These are phyloP conservation scores for Sycobia sp. DNA, from an alignment of 1,140 invertebrate species.

Conservation along the genomic window DNA sequence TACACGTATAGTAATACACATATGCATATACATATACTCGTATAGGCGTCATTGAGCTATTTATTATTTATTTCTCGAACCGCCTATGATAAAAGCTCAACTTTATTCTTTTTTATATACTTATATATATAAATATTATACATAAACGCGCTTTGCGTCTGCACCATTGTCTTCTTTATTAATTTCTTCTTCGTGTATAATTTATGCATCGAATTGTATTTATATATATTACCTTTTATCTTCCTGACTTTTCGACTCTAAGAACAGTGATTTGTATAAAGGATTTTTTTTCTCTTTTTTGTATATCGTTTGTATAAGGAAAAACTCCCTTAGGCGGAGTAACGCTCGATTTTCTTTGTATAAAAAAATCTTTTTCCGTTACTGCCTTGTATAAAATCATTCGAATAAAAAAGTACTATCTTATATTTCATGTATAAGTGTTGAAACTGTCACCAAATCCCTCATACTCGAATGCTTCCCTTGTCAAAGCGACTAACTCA, in stretches of 20 bases:
- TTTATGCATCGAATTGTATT: conserved; percentile 33
- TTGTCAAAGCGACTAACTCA: no score
- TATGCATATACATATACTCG: conserved; percentile 21
- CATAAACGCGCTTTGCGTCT: conserved; percentile 27
- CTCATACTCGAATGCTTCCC: no score
- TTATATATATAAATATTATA: conserved; percentile 19
- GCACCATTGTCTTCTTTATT: conserved; percentile 29
- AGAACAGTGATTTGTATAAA: conserved; percentile 33
- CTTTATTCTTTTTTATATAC: conserved; percentile 19
- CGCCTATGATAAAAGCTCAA: conserved; percentile 21
- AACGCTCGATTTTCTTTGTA: conserved; percentile 33
- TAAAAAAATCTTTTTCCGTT: conserved; percentile 35
- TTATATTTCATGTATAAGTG: conserved; percentile 22
- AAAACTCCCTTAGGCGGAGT: conserved; percentile 1
- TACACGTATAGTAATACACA: conserved; percentile 22
- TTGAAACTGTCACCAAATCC: no score
- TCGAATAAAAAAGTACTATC: conserved; percentile 34
- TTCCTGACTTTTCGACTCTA: conserved; percentile 26
- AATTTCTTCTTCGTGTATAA: conserved; percentile 30
- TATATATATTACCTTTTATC: conserved; percentile 32
- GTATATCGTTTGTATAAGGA: conserved; percentile 31
- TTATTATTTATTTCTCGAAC: conserved; percentile 30
- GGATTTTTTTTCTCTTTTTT: conserved; percentile 32
- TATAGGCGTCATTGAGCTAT: conserved; percentile 30
- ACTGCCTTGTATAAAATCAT: conserved; percentile 35